These are phyloP conservation scores for Agrotis segetum DNA, from an alignment of 2,888 invertebrate genomes.

Conservation along the genomic window DNA sequence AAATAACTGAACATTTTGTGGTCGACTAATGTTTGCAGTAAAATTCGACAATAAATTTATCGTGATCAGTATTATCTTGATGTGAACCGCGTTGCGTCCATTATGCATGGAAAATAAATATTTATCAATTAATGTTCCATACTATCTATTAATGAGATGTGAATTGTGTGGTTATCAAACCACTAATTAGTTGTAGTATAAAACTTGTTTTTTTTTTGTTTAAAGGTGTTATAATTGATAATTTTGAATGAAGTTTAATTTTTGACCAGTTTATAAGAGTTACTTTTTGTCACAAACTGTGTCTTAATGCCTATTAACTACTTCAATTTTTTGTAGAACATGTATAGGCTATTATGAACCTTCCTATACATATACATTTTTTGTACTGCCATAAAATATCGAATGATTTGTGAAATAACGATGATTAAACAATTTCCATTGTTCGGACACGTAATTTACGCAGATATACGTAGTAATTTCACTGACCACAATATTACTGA, in stretches of 20 bases:
- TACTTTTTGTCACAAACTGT: too few species aligned
- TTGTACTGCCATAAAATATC: too few species aligned
- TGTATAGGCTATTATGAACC: too few species aligned
- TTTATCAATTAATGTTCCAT: slow-evolving; percentile 5
- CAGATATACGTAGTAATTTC: neutral
- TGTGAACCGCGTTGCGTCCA: neutral
- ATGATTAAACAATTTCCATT: neutral
- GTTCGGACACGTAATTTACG: neutral
- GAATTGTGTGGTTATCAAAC: neutral
- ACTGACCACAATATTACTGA: slow-evolving; percentile 8
- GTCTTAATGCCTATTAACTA: too few species aligned
- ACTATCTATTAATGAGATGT: slow-evolving; percentile 15
- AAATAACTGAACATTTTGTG: slow-evolving; percentile 47
- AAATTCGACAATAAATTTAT: neutral
- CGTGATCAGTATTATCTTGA: slow-evolving; percentile 26
- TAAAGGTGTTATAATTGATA: too few species aligned
- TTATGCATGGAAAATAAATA: slow-evolving; percentile 14
- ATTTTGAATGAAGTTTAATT: too few species aligned
- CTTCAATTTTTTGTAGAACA: too few species aligned
- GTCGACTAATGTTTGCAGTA: slow-evolving; percentile 22
- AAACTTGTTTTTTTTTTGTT: neutral
- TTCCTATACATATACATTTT: too few species aligned
- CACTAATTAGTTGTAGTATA: neutral
- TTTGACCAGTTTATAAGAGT: too few species aligned
- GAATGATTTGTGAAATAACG: neutral